Conservation (phyloP, 2,113 vertebrate genomes). For the Sarotherodon lohbergeri region DNA sequence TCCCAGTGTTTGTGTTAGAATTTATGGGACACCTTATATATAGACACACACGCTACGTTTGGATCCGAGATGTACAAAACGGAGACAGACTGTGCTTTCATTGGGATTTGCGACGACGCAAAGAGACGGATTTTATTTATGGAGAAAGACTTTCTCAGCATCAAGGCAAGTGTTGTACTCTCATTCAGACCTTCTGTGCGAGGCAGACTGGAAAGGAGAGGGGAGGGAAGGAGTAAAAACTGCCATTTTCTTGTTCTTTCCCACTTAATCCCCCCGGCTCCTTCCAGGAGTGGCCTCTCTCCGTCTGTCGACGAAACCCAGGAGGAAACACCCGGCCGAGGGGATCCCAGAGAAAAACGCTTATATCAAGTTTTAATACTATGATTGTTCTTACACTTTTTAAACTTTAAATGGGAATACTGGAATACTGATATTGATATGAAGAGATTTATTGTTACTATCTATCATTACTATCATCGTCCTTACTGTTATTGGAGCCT, state of each 20-base stretch:
- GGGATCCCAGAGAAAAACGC: slow-evolving; percentile 48
- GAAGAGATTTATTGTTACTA: slow-evolving; percentile 68
- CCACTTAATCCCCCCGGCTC: slow-evolving; percentile 45
- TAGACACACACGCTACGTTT: slow-evolving; percentile 36
- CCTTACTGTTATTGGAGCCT: slow-evolving; percentile 68
- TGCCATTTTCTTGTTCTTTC: slow-evolving; percentile 68
- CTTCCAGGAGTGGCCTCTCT: slow-evolving; percentile 28
- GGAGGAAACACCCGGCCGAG: slow-evolving; percentile 17
- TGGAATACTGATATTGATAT: slow-evolving; percentile 64
- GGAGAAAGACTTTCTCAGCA: slow-evolving; percentile 41
- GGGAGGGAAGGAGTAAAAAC: slow-evolving; percentile 58
- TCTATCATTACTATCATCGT: slow-evolving; percentile 69
- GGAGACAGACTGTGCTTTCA: slow-evolving; percentile 49
- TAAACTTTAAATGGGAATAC: slow-evolving; percentile 72
- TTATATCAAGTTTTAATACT: slow-evolving; percentile 75
- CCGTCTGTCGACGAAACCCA: slow-evolving; percentile 19
- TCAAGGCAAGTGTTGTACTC: slow-evolving; percentile 21
- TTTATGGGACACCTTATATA: slow-evolving; percentile 63
- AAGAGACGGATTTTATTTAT: slow-evolving; percentile 36
- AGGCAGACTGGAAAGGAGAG: slow-evolving; percentile 36
- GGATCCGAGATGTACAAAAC: slow-evolving; percentile 45
- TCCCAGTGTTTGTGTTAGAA: slow-evolving; percentile 45
- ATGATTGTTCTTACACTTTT: slow-evolving; percentile 76
- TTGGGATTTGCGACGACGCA: neutral
- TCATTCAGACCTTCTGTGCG: slow-evolving; percentile 21